phyloP scores from a whole-genome alignment of 2,888 invertebrate genomes.

The Cephus nigrinus region DNA sequence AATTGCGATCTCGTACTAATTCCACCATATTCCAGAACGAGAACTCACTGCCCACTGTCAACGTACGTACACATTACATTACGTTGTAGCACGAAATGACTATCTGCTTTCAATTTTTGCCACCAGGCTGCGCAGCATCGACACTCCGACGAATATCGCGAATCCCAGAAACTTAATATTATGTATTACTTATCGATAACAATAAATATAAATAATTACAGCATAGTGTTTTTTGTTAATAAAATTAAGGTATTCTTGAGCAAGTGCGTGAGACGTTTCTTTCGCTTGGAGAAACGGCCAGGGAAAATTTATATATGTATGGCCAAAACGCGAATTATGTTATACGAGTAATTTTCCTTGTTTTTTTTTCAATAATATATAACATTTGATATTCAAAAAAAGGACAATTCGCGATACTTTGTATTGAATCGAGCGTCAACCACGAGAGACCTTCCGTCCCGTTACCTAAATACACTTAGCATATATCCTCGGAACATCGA shows the following conservation, averaged over 20 bases:
- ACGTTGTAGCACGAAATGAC: background rate
- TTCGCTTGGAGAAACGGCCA: background rate
- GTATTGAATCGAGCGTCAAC: slow-evolving; percentile 49
- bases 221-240: slow-evolving; percentile 1
- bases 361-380: slow-evolving; percentile 9
- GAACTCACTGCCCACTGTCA: background rate
- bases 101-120: background rate
- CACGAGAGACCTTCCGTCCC: slow-evolving; percentile 41
- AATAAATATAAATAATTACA: slow-evolving; percentile 16
- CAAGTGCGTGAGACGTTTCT: background rate
- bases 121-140: background rate
- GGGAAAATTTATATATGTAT: background rate
- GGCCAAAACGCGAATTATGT: slow-evolving; percentile 16
- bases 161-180: slow-evolving; percentile 21
- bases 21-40: background rate
- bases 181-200: slow-evolving; percentile 16
- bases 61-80: background rate
- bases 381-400: slow-evolving; percentile 22
- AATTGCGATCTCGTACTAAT: background rate
- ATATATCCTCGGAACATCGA: slow-evolving; percentile 60
- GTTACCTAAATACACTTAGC: slow-evolving; percentile 51
- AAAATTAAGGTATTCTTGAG: background rate
- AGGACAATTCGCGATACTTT: slow-evolving; percentile 28
- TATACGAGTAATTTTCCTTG: slow-evolving; percentile 18
- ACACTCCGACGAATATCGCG: background rate